Evolutionary conservation across 2,797 vertebrate genomes (phyloP), one percentile per base, ranked within the genome.

Genomic region (Melanotaenia trifasciata): DNA sequence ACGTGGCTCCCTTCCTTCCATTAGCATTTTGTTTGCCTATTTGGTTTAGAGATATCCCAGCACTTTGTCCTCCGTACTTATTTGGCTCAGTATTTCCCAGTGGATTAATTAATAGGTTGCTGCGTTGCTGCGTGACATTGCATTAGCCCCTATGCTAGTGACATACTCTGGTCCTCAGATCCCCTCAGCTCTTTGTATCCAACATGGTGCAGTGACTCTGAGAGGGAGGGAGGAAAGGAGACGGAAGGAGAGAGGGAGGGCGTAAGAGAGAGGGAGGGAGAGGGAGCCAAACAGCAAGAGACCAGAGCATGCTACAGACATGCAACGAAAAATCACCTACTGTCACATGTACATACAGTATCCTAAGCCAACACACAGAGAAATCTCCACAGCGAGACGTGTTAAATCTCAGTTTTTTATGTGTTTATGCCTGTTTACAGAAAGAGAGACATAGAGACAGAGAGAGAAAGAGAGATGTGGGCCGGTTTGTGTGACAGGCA

Each of bases 171-270:
- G 84, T 90, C 86, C 88, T 87, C 67, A 33, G 69, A 85, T 92
- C 85, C 85, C 78, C 79, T 88, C 72, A 76, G 84, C 84, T 90
- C 90, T 94, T 92, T 94, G 90, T 91, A 91, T 93, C 89, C 81
- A 92, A 93, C 93, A 93, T 93, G 93, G 90, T 94, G 93, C 91
- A 92, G 84, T 84, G 87, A 79, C 87, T 90, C 70, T 35, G 40
- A 79, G 71, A 89, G 76, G 79, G 65, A 85, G 78, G 58, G 86
- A 87, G 83, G 68, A 64, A 62, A 72, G 58, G 64, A 66, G 62
- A 67, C 11, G 20, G 67, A 53, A 76, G 62, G 68, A 70, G 72
- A 57, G 64, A 81, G 69, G 73, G 61, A 76, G 74, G 68, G 84
- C 2, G 73, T 0, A 33, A 13, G 59, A 6, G n/a, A 16, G 68